Evolutionary conservation across 2,113 vertebrate genomes (phyloP).

Genomic region (Petaurus breviceps): DNA sequence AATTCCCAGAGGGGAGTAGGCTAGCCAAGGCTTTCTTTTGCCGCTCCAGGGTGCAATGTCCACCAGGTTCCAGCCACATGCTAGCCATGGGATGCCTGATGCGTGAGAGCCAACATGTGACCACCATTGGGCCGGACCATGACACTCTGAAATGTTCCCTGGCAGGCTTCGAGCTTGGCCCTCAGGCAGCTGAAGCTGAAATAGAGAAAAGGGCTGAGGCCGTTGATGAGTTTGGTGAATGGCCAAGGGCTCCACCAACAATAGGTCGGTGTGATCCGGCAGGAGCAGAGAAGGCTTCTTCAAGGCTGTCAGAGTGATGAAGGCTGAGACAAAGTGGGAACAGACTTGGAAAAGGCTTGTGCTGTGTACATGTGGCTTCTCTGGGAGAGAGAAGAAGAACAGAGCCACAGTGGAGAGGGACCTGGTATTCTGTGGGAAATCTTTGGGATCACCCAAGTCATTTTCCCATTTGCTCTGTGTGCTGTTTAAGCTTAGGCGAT

Average conservation of each 20-base stretch:
- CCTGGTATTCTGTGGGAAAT: background rate
- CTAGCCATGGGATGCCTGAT: background rate
- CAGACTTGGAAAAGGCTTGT: background rate
- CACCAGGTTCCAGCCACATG: background rate
- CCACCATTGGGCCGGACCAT: background rate
- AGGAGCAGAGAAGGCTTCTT: background rate
- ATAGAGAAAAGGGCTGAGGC: background rate
- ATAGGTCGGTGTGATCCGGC: background rate
- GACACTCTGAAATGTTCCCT: background rate
- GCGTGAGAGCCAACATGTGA: conserved; percentile 8
- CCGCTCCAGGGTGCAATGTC: background rate
- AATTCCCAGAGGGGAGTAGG: background rate
- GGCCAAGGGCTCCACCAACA: background rate
- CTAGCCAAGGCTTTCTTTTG: background rate
- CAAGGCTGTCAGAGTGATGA: background rate
- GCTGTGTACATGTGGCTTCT: background rate
- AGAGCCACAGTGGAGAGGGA: background rate
- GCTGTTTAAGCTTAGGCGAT: background rate
- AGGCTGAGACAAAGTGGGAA: background rate
- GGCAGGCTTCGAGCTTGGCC: conserved; percentile 40
- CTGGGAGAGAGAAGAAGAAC: background rate
- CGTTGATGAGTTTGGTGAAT: background rate
- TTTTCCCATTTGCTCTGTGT: background rate
- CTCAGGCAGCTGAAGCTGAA: background rate
- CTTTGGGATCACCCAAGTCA: background rate